These are phyloP conservation scores for Cyanoderma ruficeps DNA, from an alignment of 2,113 vertebrate genomes.

Conservation along the genomic window DNA sequence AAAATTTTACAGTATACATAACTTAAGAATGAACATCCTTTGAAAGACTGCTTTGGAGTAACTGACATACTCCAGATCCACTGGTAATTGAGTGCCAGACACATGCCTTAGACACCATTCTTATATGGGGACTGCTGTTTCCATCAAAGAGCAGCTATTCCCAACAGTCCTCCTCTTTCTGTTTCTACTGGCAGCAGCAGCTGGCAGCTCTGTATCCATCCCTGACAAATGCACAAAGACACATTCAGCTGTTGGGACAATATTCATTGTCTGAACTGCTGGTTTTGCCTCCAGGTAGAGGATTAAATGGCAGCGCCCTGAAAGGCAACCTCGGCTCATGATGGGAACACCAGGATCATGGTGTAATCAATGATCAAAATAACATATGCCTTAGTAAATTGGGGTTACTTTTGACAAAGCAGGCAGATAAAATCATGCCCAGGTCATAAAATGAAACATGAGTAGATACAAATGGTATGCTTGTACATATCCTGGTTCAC, in stretches of 20 bases:
- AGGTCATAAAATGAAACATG: not conserved
- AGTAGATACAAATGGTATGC: not conserved
- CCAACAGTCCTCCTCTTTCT: not conserved
- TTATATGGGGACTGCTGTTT: not conserved
- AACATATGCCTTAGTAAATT: not conserved
- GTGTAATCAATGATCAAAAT: not conserved
- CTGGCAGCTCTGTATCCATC: not conserved
- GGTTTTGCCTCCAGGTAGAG: constrained; percentile 1
- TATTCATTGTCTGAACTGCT: not conserved
- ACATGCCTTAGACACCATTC: not conserved
- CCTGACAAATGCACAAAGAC: not conserved
- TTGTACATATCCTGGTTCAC: not conserved
- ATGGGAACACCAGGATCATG: not conserved
- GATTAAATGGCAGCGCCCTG: not conserved
- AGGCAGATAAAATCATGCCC: not conserved
- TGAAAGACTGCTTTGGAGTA: not conserved
- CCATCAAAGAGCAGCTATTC: not conserved
- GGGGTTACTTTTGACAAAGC: not conserved
- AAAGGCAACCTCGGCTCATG: not conserved
- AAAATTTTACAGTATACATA: not conserved
- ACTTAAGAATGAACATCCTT: not conserved
- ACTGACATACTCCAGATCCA: not conserved
- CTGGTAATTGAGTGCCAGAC: not conserved
- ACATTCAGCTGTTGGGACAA: not conserved
- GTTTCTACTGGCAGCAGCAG: not conserved